Conservation (phyloP, 1,140 invertebrate species). For the Mamestra configurata region DNA sequence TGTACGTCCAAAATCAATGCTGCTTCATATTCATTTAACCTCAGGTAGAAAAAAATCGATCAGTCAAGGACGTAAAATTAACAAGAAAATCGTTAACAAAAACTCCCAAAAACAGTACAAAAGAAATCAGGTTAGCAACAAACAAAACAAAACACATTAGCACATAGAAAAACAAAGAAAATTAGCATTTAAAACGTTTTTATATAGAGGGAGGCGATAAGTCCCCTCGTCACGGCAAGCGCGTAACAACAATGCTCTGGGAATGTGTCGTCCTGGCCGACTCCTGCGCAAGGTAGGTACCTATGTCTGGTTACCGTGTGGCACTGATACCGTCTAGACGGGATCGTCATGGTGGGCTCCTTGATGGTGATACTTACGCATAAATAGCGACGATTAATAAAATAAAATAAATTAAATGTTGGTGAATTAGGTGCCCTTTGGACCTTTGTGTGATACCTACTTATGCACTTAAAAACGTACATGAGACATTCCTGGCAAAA, state of each 20-base stretch:
- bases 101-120: not conserved
- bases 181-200: constrained; percentile 40
- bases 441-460: no score
- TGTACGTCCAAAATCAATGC: no score
- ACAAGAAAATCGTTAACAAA: no score
- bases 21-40: no score
- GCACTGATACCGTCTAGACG: not conserved
- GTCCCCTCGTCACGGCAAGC: constrained; percentile 53
- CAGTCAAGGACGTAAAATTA: no score
- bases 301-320: not conserved
- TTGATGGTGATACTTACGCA: no score
- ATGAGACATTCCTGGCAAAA: no score
- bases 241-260: constrained; percentile 56
- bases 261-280: constrained; percentile 7
- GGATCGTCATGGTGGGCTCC: not conserved
- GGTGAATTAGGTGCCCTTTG: no score
- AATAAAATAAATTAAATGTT: no score
- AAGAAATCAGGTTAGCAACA: constrained; percentile 30
- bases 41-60: no score
- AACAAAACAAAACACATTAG: constrained; percentile 50
- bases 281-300: constrained; percentile 1
- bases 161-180: constrained; percentile 60
- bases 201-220: constrained; percentile 31
- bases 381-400: no score
- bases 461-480: no score